A percentile compares a stretch with the other conserved stretches of the same genome.
Conservation (phyloP, 2,113 vertebrate species). For the Carassius carassius region DNA sequence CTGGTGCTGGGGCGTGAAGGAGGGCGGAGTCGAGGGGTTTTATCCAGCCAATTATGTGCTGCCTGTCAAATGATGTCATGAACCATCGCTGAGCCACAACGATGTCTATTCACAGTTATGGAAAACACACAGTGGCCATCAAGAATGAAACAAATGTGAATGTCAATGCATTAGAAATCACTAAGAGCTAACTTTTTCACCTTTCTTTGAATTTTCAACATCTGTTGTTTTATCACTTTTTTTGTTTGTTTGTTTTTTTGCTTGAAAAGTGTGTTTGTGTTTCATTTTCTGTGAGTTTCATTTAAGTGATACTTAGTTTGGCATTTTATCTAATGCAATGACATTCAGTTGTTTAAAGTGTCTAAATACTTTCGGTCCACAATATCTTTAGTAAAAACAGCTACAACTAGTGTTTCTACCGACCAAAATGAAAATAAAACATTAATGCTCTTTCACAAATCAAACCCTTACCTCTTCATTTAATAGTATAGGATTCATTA, state of each 20-base stretch:
- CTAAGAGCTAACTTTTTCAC: not conserved
- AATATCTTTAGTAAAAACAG: not conserved
- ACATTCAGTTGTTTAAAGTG: not conserved
- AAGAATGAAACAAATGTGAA: slow-evolving; percentile 16
- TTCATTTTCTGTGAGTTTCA: not conserved
- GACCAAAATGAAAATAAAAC: slow-evolving; percentile 15
- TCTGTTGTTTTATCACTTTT: not conserved
- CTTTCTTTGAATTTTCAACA: not conserved
- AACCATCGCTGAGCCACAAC: not conserved
- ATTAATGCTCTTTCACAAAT: not conserved
- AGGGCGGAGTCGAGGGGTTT: slow-evolving; percentile 77
- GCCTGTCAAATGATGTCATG: slow-evolving; percentile 65
- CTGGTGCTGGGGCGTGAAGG: slow-evolving; percentile 82
- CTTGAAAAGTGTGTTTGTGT: not conserved
- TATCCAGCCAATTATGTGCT: slow-evolving; percentile 84
- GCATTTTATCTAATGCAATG: not conserved
- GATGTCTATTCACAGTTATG: not conserved
- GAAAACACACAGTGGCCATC: not conserved
- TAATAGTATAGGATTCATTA: not conserved
- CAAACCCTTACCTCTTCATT: slow-evolving; percentile 4
- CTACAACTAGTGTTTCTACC: not conserved
- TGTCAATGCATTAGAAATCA: not conserved
- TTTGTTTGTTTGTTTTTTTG: too few species aligned
- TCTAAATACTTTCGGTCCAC: not conserved
- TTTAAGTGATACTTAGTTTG: not conserved